Conservation (phyloP, 2,113 vertebrate species). For the Tetraodon nigroviridis region DNA sequence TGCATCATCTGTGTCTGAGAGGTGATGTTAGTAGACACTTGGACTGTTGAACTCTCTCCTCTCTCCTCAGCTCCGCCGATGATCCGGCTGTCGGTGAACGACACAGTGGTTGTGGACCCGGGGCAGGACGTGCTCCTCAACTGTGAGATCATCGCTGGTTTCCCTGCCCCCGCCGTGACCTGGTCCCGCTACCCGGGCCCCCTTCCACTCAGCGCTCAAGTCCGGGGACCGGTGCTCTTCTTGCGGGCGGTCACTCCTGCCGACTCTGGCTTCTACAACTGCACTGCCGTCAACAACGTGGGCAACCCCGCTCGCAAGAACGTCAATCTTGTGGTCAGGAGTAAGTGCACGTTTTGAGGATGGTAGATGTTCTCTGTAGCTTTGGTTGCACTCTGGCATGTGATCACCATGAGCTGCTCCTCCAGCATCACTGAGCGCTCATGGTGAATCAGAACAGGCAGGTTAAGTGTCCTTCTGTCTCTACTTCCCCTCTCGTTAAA, state of each 20-base stretch:
- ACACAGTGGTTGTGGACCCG: constrained; percentile 91
- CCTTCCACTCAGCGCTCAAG: constrained; percentile 79
- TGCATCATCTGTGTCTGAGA: no score
- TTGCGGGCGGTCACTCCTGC: constrained; percentile 79
- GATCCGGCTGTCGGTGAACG: constrained; percentile 79
- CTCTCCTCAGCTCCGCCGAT: constrained; percentile 65
- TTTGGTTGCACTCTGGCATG: not conserved
- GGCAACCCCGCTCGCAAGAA: constrained; percentile 94
- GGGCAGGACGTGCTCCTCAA: constrained; percentile 86
- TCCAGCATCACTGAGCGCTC: constrained; percentile 49
- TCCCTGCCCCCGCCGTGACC: constrained; percentile 81
- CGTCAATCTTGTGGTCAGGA: constrained; percentile 87
- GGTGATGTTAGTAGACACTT: no score
- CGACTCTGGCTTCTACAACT: constrained; percentile 93
- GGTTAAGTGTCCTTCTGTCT: constrained; percentile 48
- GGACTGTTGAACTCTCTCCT: not conserved
- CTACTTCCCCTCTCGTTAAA: constrained; percentile 45
- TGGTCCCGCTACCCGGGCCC: constrained; percentile 86
- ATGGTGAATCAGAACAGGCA: constrained; percentile 45
- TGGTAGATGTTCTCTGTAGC: constrained; percentile 8
- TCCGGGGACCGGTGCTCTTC: constrained; percentile 79
- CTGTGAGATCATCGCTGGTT: constrained; percentile 85
- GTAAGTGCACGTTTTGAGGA: constrained; percentile 52
- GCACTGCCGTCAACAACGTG: constrained; percentile 93
- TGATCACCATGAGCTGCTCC: constrained; percentile 20